These are phyloP conservation scores for Trogon surrucura DNA, from an alignment of 2,113 vertebrate species.

Conservation along the genomic window DNA sequence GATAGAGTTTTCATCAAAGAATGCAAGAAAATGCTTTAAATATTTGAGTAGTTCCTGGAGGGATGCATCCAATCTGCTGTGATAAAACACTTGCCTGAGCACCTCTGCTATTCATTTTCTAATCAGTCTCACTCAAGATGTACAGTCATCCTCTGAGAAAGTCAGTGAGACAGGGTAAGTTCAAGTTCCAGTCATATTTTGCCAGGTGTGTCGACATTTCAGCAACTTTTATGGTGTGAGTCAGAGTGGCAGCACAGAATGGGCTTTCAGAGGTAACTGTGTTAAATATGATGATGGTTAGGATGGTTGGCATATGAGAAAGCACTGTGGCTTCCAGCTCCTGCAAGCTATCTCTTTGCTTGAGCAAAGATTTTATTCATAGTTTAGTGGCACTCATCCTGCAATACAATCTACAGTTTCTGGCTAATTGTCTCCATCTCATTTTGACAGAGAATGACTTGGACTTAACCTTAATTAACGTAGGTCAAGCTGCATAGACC, in stretches of 20 bases:
- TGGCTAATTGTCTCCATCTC: background rate
- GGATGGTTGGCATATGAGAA: background rate
- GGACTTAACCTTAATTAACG: background rate
- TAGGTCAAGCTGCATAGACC: background rate
- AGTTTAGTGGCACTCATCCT: background rate
- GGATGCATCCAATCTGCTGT: background rate
- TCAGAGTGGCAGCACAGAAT: background rate
- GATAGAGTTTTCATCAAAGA: background rate
- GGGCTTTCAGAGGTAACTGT: background rate
- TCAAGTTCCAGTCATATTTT: background rate
- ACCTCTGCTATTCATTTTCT: background rate
- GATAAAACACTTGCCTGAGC: background rate
- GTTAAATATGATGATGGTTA: background rate
- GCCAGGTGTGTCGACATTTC: background rate
- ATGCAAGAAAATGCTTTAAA: background rate
- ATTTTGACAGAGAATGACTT: background rate
- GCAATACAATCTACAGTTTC: background rate
- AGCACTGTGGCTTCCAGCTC: too few relatives aligned
- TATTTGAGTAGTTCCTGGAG: background rate
- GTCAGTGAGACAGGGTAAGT: background rate
- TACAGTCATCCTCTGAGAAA: background rate
- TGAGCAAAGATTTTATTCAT: background rate
- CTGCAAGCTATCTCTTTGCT: background rate
- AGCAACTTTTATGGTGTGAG: background rate
- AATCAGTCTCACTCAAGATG: background rate